phyloP scores from a whole-genome alignment of 2,888 invertebrate species.

The Ennomos fuscantarius region DNA sequence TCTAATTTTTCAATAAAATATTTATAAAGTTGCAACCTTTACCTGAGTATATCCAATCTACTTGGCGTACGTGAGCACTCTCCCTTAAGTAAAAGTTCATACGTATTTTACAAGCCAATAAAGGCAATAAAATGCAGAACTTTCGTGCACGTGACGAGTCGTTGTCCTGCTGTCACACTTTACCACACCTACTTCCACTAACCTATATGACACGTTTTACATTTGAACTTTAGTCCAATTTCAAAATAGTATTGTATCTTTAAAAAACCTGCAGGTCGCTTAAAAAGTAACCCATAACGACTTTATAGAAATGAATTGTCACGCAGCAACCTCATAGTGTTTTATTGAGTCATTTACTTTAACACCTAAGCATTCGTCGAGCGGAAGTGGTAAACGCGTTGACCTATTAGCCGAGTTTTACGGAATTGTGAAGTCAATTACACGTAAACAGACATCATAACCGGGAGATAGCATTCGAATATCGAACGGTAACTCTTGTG shows the following conservation, averaged over 20 bases:
- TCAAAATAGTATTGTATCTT: conserved; percentile 39
- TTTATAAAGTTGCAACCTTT: conserved; percentile 10
- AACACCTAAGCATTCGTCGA: conserved; percentile 37
- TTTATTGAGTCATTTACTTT: conserved; percentile 43
- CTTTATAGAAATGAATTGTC: conserved; percentile 25
- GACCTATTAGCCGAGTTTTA: conserved; percentile 64
- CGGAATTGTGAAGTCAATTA: conserved; percentile 57
- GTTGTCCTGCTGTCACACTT: conserved; percentile 49
- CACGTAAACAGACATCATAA: conserved; percentile 48
- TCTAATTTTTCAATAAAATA: conserved; percentile 9
- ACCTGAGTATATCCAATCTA: conserved; percentile 2
- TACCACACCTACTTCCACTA: conserved; percentile 7
- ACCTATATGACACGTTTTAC: conserved; percentile 32
- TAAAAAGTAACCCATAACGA: conserved; percentile 19
- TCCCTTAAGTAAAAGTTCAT: conserved; percentile 10
- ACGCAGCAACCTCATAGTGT: conserved; percentile 10
- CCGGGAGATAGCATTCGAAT: conserved; percentile 41
- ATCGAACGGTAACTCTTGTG: conserved; percentile 62
- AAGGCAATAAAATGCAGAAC: conserved; percentile 43
- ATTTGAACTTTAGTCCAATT: conserved; percentile 29
- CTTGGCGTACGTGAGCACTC: background rate
- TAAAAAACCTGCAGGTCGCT: conserved; percentile 25
- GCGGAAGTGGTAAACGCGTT: conserved; percentile 42
- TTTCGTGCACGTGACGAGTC: conserved; percentile 34
- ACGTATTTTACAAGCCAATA: conserved; percentile 25